These are phyloP conservation scores for Eudyptes chrysolophus DNA, from an alignment of 2,113 vertebrate species.

Conservation along the genomic window DNA sequence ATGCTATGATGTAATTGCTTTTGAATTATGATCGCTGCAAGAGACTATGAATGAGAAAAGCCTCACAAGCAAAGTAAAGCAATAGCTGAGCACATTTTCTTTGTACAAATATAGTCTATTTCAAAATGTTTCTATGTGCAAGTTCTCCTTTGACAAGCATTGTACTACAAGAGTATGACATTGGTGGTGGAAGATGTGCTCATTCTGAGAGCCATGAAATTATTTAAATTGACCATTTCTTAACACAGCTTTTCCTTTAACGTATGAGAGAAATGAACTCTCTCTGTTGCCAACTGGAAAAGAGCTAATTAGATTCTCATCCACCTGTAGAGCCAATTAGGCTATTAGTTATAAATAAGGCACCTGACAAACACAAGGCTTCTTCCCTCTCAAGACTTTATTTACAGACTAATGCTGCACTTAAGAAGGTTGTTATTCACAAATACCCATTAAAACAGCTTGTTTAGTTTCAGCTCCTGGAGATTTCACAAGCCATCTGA, in stretches of 20 bases:
- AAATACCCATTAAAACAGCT: neutral
- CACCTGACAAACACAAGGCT: neutral
- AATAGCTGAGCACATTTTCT: neutral
- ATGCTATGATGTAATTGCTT: neutral
- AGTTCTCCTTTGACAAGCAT: neutral
- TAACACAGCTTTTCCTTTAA: neutral
- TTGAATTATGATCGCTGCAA: neutral
- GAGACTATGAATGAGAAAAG: neutral
- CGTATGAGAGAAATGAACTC: neutral
- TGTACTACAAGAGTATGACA: neutral
- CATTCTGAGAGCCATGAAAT: neutral
- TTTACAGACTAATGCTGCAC: fast-evolving
- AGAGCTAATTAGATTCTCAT: neutral
- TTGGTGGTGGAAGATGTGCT: neutral
- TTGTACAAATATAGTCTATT: neutral
- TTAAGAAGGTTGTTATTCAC: neutral
- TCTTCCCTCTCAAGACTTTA: neutral
- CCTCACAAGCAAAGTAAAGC: neutral
- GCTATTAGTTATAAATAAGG: neutral
- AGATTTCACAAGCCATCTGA: neutral
- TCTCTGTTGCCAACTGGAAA: neutral
- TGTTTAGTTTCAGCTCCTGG: neutral
- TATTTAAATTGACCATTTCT: neutral
- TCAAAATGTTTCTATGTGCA: neutral
- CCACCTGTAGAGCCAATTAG: neutral